phyloP scores from a whole-genome alignment of 2,888 invertebrate genomes.

The Ramazzottius varieornatus region DNA sequence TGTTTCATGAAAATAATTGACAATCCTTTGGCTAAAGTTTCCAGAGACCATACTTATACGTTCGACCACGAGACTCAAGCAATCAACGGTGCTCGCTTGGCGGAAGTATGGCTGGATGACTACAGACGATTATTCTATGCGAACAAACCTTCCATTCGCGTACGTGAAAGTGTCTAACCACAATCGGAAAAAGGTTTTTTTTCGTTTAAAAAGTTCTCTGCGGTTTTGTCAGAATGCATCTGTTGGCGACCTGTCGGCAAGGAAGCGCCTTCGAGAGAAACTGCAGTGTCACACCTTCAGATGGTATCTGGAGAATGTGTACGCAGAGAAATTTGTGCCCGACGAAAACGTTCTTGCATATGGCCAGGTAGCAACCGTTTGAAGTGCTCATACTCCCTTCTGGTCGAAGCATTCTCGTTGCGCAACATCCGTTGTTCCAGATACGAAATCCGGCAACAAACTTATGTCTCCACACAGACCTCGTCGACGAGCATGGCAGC shows the following conservation, averaged over 20 bases:
- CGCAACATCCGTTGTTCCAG: not conserved
- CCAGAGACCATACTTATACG: not conserved
- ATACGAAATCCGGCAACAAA: not conserved
- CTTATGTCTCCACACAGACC: not conserved
- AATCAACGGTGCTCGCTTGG: not conserved
- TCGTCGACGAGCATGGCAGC: not conserved
- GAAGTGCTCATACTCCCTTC: not conserved
- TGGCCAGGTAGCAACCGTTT: not conserved
- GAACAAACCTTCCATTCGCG: not conserved
- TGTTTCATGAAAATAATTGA: no score
- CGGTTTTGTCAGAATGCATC: not conserved
- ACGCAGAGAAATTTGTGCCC: not conserved
- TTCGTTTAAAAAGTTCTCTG: not conserved
- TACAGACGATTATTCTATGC: not conserved
- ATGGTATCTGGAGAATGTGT: not conserved
- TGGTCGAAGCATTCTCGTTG: not conserved
- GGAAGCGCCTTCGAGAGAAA: not conserved
- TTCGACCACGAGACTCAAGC: not conserved
- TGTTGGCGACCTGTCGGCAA: not conserved
- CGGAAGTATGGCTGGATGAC: constrained; percentile 1
- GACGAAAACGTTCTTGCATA: not conserved
- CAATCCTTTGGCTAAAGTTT: not conserved
- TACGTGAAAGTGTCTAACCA: not conserved
- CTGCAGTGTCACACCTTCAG: not conserved
- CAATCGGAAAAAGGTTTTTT: not conserved